Evolutionary conservation across 1,140 invertebrate species (phyloP).

Genomic region (Drusus annulatus): DNA sequence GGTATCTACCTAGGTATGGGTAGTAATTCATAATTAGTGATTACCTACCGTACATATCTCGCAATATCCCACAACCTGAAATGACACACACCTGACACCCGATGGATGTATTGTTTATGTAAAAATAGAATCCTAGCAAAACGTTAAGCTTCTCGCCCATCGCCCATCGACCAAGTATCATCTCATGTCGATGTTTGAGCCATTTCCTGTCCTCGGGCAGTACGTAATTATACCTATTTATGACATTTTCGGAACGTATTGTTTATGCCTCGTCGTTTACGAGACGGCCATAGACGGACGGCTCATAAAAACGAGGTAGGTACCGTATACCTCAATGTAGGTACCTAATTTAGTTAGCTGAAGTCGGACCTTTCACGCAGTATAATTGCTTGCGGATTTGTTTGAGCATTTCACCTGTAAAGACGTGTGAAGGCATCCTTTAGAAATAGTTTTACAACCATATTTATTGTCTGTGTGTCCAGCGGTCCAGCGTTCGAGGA

Average conservation of each 20-base stretch:
- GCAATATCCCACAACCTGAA: too few species aligned
- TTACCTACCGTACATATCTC: too few species aligned
- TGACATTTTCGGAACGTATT: conserved; percentile 21
- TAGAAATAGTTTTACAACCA: conserved; percentile 35
- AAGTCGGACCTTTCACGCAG: neutral
- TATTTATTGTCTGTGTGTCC: conserved; percentile 18
- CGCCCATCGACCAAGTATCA: too few species aligned
- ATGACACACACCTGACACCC: too few species aligned
- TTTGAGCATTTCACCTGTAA: conserved; percentile 39
- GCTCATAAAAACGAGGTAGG: neutral
- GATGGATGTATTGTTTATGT: too few species aligned
- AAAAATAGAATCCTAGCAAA: too few species aligned
- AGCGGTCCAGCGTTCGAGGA: neutral
- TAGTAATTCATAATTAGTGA: too few species aligned
- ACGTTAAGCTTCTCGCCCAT: too few species aligned
- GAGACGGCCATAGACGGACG: too few species aligned
- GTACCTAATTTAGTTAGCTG: conserved; percentile 4
- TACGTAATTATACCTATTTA: neutral
- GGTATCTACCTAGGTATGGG: too few species aligned
- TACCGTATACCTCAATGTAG: too few species aligned
- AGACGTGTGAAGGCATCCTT: conserved; percentile 25
- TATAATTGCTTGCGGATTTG: conserved; percentile 40
- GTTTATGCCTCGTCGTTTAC: conserved; percentile 25
- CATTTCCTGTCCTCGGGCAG: conserved; percentile 14
- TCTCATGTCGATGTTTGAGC: neutral